Conservation (phyloP, 2,888 invertebrate species). For the Eudasyphora cyanicolor region DNA sequence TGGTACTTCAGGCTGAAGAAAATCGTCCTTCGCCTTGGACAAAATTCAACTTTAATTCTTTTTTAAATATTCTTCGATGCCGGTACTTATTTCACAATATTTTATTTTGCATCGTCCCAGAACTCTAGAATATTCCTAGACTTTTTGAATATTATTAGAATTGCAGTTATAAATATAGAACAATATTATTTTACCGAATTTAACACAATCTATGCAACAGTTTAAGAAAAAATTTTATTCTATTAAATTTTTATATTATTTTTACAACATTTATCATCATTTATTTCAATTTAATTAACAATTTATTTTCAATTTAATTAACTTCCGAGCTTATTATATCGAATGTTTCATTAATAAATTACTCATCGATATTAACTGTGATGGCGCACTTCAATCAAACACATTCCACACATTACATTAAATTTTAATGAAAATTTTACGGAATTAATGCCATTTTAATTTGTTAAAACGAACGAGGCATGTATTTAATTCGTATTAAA, state of each 20-base stretch:
- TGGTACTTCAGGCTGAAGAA: too few relatives aligned
- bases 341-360: not conserved
- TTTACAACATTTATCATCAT: not conserved
- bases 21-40: too few relatives aligned
- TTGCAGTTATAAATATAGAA: too few relatives aligned
- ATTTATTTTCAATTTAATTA: not conserved
- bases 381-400: not conserved
- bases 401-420: not conserved
- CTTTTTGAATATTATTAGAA: too few relatives aligned
- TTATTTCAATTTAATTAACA: not conserved
- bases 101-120: too few relatives aligned
- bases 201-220: too few relatives aligned
- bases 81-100: too few relatives aligned
- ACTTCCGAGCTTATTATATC: not conserved
- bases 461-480: not conserved
- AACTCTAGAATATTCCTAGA: too few relatives aligned
- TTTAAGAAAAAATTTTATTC: too few relatives aligned
- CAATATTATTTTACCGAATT: too few relatives aligned
- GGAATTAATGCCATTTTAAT: not conserved
- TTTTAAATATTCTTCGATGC: too few relatives aligned
- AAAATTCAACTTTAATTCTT: too few relatives aligned
- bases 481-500: not conserved
- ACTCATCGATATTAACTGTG: not conserved
- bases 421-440: slow-evolving; percentile 2
- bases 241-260: not conserved